Conservation (phyloP, 2,888 invertebrate species). For the Cremastinae sp. region DNA sequence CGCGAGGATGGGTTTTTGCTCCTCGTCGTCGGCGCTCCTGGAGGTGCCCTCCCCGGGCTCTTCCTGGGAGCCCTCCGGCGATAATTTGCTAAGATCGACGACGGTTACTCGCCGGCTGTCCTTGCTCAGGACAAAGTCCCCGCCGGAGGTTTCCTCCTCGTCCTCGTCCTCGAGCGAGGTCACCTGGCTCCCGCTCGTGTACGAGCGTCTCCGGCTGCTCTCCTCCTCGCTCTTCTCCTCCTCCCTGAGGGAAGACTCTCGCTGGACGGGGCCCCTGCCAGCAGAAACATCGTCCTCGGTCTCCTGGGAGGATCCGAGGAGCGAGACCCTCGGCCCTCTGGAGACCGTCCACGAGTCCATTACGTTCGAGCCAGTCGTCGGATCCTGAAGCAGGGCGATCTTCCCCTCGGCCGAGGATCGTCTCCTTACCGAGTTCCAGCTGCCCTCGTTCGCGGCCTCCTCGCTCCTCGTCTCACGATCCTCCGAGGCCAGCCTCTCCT, state of each 20-base stretch:
- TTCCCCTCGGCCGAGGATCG: slow-evolving; percentile 78
- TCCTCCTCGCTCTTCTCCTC: slow-evolving; percentile 62
- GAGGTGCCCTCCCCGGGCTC: slow-evolving; percentile 55
- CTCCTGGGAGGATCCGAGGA: slow-evolving; percentile 74
- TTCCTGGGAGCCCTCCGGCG: slow-evolving; percentile 60
- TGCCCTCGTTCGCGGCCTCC: slow-evolving; percentile 69
- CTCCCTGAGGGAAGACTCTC: slow-evolving; percentile 28
- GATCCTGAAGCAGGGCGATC: slow-evolving; percentile 74
- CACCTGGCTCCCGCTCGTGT: slow-evolving; percentile 69
- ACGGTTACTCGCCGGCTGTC: slow-evolving; percentile 73
- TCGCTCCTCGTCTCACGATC: slow-evolving; percentile 59
- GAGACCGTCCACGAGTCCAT: slow-evolving; percentile 78
- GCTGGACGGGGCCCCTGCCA: background rate
- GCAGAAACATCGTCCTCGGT: slow-evolving; percentile 71
- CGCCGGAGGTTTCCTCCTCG: slow-evolving; percentile 65
- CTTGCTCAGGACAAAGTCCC: slow-evolving; percentile 71
- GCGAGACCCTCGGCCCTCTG: slow-evolving; percentile 69
- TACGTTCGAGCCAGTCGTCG: slow-evolving; percentile 70
- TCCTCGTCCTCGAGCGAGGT: slow-evolving; percentile 73
- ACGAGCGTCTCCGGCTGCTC: slow-evolving; percentile 67
- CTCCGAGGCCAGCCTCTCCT: slow-evolving; percentile 68
- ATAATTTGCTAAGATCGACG: slow-evolving; percentile 74
- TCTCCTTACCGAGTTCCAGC: slow-evolving; percentile 69
- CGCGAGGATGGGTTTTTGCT: slow-evolving; percentile 51
- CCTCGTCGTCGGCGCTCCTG: slow-evolving; percentile 53